These are phyloP conservation scores for Pimephales promelas DNA, from an alignment of 2,113 vertebrate genomes.

Conservation along the genomic window DNA sequence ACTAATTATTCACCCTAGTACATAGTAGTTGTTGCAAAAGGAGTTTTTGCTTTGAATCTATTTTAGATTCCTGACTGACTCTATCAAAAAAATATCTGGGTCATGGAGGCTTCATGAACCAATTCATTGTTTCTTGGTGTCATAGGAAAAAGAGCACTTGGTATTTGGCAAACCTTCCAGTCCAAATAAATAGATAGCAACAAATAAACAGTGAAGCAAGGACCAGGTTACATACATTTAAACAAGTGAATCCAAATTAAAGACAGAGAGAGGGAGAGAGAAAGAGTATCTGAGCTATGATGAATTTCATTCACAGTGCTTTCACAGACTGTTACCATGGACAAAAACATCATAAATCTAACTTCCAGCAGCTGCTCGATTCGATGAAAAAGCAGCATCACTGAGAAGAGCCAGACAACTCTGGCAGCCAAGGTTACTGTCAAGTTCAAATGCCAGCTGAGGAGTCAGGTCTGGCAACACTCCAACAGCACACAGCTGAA, in stretches of 20 bases:
- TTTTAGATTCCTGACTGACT: constrained; percentile 26
- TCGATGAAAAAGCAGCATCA: constrained; percentile 32
- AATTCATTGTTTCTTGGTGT: constrained; percentile 1
- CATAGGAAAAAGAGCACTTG: constrained; percentile 19
- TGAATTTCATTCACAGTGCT: constrained; percentile 23
- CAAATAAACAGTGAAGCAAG: constrained; percentile 31
- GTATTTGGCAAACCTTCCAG: constrained; percentile 24
- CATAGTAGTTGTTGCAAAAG: neutral
- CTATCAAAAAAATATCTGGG: constrained; percentile 28
- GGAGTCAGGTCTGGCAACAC: constrained; percentile 19
- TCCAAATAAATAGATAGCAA: constrained; percentile 18
- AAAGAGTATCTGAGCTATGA: neutral
- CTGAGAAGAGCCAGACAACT: constrained; percentile 36
- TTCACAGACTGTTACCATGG: constrained; percentile 48
- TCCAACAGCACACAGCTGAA: neutral
- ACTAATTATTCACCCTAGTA: neutral
- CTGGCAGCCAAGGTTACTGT: constrained; percentile 20
- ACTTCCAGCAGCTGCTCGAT: constrained; percentile 45
- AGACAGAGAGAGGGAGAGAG: neutral
- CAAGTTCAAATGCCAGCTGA: constrained; percentile 27
- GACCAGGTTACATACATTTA: neutral
- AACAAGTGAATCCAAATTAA: constrained; percentile 3
- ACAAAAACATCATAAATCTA: constrained; percentile 50
- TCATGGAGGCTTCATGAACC: constrained; percentile 12
- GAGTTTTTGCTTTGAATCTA: constrained; percentile 3